phyloP scores from a whole-genome alignment of 2,797 vertebrate species.

The Sylvia borin region DNA sequence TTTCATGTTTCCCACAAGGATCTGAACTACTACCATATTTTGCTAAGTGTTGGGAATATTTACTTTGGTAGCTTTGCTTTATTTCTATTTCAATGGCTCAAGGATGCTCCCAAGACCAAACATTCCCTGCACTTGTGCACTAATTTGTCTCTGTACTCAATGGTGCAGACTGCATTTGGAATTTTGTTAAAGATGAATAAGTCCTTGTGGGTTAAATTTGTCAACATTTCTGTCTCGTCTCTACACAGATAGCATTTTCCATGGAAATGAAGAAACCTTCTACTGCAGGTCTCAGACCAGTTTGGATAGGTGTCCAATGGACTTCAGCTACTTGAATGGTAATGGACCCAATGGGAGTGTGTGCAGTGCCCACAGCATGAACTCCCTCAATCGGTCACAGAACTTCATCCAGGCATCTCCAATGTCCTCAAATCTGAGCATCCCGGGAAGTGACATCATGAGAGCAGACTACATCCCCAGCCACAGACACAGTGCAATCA shows the following conservation, averaged over 20 bases:
- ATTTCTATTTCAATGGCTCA: background rate
- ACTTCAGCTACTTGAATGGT: conserved; percentile 88
- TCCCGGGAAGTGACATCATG: conserved; percentile 94
- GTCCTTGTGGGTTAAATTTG: background rate
- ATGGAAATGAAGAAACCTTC: conserved; percentile 85
- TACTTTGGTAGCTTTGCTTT: background rate
- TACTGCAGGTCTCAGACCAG: conserved; percentile 94
- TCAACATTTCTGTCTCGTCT: background rate
- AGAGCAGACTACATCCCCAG: conserved; percentile 92
- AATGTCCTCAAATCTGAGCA: conserved; percentile 94
- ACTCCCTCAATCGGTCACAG: conserved; percentile 93
- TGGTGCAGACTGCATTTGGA: background rate
- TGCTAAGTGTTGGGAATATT: background rate
- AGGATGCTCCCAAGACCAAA: background rate
- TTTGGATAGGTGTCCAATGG: conserved; percentile 85
- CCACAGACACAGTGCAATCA: conserved; percentile 94
- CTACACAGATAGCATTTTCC: conserved; percentile 91
- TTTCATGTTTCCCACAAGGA: background rate
- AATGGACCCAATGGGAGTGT: conserved; percentile 91
- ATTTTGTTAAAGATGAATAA: background rate
- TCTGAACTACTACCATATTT: background rate
- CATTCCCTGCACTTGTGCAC: background rate
- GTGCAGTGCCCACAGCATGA: conserved; percentile 92
- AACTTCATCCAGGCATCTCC: conserved; percentile 91
- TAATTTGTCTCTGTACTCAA: background rate